Evolutionary conservation across 1,140 invertebrate genomes (phyloP).

Genomic region (Trialeurodes vaporariorum): DNA sequence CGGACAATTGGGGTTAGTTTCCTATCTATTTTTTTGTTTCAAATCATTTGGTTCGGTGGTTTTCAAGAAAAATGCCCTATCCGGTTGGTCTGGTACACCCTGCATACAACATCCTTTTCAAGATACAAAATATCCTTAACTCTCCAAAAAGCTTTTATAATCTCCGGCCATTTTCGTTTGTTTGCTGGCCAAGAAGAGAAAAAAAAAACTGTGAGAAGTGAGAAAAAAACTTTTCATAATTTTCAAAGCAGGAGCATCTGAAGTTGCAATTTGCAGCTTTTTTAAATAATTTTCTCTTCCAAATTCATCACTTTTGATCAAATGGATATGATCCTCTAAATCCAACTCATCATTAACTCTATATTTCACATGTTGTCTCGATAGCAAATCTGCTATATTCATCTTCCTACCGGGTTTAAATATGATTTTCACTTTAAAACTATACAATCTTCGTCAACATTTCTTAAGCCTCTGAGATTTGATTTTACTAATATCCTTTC

Average conservation of each 20-base stretch:
- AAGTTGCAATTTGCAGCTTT: neutral
- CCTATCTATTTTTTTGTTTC: too few relatives aligned
- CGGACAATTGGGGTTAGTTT: too few relatives aligned
- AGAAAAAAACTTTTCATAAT: neutral
- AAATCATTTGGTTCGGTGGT: too few relatives aligned
- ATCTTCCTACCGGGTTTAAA: conserved; percentile 27
- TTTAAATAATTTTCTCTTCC: neutral
- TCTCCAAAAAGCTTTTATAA: neutral
- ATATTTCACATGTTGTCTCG: conserved; percentile 21
- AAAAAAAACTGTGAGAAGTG: neutral
- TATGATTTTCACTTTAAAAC: conserved; percentile 29
- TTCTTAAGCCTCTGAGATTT: conserved; percentile 30
- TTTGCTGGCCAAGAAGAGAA: neutral
- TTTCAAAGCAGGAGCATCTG: neutral
- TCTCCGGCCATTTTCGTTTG: neutral
- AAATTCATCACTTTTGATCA: conserved; percentile 2
- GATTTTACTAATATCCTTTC: conserved; percentile 21
- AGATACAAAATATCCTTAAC: neutral
- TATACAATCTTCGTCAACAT: conserved; percentile 31
- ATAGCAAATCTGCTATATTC: conserved; percentile 27
- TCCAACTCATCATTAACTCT: neutral
- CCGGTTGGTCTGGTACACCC: too few relatives aligned
- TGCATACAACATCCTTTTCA: too few relatives aligned
- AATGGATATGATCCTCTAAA: conserved; percentile 2
- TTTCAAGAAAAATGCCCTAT: too few relatives aligned